Evolutionary conservation across 2,888 invertebrate genomes (phyloP).

Genomic region (Drosophila aldrichi): DNA sequence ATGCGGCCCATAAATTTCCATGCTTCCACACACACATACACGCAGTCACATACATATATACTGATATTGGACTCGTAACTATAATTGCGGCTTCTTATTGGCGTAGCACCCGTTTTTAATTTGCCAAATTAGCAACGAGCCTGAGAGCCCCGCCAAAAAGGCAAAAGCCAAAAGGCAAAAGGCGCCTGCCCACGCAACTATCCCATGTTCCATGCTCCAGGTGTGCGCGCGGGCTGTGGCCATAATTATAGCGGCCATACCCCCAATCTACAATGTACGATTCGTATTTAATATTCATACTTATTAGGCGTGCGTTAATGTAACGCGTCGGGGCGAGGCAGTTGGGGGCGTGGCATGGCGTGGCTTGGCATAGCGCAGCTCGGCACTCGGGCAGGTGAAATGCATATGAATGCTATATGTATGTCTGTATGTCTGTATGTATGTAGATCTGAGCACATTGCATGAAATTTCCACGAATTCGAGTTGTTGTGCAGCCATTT

Average conservation of each 20-base stretch:
- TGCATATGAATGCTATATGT: conserved; percentile 31
- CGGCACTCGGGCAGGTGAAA: conserved; percentile 37
- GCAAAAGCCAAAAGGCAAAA: conserved; percentile 1
- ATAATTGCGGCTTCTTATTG: conserved; percentile 45
- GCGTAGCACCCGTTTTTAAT: conserved; percentile 42
- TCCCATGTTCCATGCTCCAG: conserved; percentile 4
- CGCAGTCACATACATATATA: not conserved
- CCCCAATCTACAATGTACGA: conserved; percentile 7
- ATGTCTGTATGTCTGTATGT: not conserved
- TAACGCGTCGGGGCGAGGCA: conserved; percentile 27
- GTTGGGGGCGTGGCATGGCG: not conserved
- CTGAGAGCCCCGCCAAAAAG: conserved; percentile 27
- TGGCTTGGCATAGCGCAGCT: not conserved
- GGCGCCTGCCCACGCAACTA: conserved; percentile 33
- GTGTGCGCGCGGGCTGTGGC: conserved; percentile 23
- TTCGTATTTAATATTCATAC: conserved; percentile 33
- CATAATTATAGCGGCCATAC: conserved; percentile 42
- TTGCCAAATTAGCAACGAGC: conserved; percentile 45
- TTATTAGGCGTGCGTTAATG: conserved; percentile 48
- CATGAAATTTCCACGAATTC: conserved; percentile 29
- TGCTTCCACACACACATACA: not conserved
- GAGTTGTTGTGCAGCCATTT: not conserved
- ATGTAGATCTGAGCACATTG: conserved; percentile 10
- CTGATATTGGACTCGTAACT: conserved; percentile 19
- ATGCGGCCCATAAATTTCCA: conserved; percentile 46